These are phyloP conservation scores for Picathartes gymnocephalus DNA, from an alignment of 2,113 vertebrate species.

Conservation along the genomic window DNA sequence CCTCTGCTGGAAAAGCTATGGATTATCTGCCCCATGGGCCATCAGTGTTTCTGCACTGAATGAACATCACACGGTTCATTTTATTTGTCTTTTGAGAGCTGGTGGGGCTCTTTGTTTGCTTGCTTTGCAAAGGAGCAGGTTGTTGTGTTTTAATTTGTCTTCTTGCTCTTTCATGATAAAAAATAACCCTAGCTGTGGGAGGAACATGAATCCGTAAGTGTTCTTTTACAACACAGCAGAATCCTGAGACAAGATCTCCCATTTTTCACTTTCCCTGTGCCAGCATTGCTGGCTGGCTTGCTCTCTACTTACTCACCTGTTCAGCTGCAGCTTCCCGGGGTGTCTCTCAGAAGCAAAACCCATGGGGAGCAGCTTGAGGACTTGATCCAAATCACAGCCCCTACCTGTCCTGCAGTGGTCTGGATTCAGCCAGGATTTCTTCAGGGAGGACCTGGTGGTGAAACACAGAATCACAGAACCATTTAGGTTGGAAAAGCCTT, in stretches of 20 bases:
- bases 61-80: not conserved
- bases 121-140: not conserved
- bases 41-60: not conserved
- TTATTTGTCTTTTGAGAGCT: not conserved
- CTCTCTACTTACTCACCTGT: not conserved
- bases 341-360: not conserved
- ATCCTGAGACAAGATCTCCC: not conserved
- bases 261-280: not conserved
- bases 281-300: not conserved
- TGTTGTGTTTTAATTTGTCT: not conserved
- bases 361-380: rapidly evolving
- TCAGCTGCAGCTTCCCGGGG: not conserved
- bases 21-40: not conserved
- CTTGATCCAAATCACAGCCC: not conserved
- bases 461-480: not conserved
- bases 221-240: not conserved
- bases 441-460: not conserved
- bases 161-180: not conserved
- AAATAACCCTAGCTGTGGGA: not conserved
- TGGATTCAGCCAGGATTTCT: not conserved
- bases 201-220: not conserved
- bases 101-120: not conserved
- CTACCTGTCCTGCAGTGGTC: not conserved
- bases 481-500: not conserved
- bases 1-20: not conserved